Conservation (phyloP, 1,140 invertebrate genomes). For the Drosophila saltans region DNA sequence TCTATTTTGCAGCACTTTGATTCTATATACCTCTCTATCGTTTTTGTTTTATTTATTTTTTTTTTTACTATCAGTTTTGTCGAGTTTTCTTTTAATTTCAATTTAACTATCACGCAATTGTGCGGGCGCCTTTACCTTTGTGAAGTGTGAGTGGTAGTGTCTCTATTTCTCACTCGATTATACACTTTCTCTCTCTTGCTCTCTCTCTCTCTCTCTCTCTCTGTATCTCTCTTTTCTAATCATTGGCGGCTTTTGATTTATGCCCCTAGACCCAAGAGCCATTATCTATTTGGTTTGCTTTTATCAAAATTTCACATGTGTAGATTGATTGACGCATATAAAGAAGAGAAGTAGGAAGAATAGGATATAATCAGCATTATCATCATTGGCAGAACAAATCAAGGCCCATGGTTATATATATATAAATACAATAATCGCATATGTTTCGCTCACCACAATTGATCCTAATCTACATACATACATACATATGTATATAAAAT, state of each 20-base stretch:
- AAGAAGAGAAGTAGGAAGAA: not conserved
- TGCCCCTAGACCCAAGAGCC: slow-evolving; percentile 32
- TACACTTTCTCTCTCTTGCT: not conserved
- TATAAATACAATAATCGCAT: too few species aligned
- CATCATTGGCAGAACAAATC: slow-evolving; percentile 1
- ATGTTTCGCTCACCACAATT: too few species aligned
- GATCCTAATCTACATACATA: not conserved
- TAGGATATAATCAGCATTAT: slow-evolving; percentile 3
- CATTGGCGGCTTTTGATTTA: slow-evolving; percentile 49
- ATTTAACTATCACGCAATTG: slow-evolving; percentile 19
- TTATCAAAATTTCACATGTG: slow-evolving; percentile 31
- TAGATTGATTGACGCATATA: not conserved
- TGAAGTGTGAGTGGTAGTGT: slow-evolving; percentile 1
- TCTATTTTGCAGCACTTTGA: not conserved
- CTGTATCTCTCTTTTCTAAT: slow-evolving; percentile 24
- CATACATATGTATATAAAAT: not conserved
- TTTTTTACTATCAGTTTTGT: slow-evolving; percentile 24
- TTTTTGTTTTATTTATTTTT: not conserved
- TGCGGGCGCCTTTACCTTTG: slow-evolving; percentile 11
- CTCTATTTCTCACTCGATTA: too few species aligned
- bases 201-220: slow-evolving; percentile 3
- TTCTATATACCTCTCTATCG: not conserved
- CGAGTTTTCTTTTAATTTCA: slow-evolving; percentile 26
- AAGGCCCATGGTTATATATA: slow-evolving; percentile 2
- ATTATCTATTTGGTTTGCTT: slow-evolving; percentile 32